A percentile compares a stretch with the other conserved stretches of the same genome.
These are phyloP conservation scores for Sitta europaea DNA, from an alignment of 2,113 vertebrate species.

Conservation along the genomic window DNA sequence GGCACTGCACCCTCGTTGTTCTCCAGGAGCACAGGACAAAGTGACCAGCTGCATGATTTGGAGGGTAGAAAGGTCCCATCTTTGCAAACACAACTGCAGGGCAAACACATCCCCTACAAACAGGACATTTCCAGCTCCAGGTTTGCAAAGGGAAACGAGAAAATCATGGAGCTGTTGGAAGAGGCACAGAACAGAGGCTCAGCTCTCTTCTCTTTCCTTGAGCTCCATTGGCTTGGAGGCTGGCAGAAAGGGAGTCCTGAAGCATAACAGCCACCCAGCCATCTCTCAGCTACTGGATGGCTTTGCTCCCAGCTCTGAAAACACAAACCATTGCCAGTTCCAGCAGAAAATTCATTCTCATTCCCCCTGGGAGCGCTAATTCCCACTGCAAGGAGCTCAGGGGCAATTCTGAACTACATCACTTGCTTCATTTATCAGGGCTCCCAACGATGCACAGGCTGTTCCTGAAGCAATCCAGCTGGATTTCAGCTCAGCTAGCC, in stretches of 20 bases:
- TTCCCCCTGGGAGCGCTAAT: background rate
- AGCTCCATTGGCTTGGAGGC: background rate
- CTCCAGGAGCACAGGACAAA: background rate
- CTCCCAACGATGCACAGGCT: background rate
- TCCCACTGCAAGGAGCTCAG: background rate
- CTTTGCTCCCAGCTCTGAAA: background rate
- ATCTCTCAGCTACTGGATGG: background rate
- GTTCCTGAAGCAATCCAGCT: background rate
- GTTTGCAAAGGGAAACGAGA: background rate
- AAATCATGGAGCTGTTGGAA: background rate
- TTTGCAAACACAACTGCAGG: background rate
- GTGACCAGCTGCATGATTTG: background rate
- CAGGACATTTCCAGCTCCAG: background rate
- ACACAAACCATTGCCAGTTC: background rate
- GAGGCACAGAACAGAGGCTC: background rate
- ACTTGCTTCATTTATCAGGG: background rate
- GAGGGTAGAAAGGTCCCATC: background rate
- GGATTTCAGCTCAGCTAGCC: background rate
- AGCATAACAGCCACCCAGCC: background rate
- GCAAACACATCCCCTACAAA: background rate
- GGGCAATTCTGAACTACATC: background rate
- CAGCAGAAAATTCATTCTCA: background rate
- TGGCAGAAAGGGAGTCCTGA: background rate
- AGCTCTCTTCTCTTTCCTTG: background rate
- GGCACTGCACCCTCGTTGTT: background rate